Base-by-base conservation (phyloP, 2,888 invertebrate species). In the Tenthredo scrophulariae region DNA sequence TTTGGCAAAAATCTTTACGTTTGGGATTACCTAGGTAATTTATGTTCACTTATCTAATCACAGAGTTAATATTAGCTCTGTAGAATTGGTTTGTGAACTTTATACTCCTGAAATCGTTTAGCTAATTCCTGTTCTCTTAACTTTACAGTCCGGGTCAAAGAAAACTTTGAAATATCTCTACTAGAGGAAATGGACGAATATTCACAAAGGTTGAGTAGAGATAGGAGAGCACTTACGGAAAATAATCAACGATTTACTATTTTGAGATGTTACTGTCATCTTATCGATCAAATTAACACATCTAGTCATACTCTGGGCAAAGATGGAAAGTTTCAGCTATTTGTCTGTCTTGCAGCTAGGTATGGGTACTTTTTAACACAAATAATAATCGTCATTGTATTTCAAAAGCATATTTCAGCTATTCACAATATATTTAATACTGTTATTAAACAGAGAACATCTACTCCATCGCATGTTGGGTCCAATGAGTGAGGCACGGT, bases 271-370 rank as follows among this genome's bases (percentile, higher is more conserved):
- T 98, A 97, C 94, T 97, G 97, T 93, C 97, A 97, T 91, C 95
- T 99, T 18, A 96, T 99, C 91, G 97, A 97, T 90, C 98, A 98
- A 93, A 97, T 99, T 87, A 97, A 96, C 92, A 96, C 96, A 79
- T 97, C 97, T 0, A 98, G 97, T 84, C 96, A 96, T 90, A 95
- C 97, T n/a, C 95, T 98, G 33, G 99, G 99, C 84, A 99, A 99
- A 93, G 99, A 99, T 94, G 99, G 99, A 80, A 98, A 99, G 94
- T 99, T 99, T 93, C 99, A 99, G 93, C 95, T 99, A 62, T 98
- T 99, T 92, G 97, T 99, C 89, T 99, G 99, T 93, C 95, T 99
- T 50, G 97, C 98, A 91, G 96, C 98, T 89, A 96, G 98, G 98
- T 98, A 93, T 15, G 22, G 22, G 22, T 22, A 13, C 13, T 7